Evolutionary conservation across 2,888 invertebrate species (phyloP), one percentile per base, ranked within the genome.

Genomic region (Athrips mouffetella): DNA sequence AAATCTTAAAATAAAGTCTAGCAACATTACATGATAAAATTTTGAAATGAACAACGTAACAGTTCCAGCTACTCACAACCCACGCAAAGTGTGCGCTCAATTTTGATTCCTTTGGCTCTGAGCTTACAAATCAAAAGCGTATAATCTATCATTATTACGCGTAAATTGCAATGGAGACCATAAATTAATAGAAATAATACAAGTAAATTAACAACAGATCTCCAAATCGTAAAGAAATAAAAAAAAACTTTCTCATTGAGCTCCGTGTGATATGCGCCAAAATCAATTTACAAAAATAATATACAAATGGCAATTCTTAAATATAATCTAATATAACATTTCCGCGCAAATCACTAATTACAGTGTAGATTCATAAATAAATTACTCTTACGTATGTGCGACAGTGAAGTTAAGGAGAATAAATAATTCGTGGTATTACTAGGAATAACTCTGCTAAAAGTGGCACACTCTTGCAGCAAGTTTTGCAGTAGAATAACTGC

Each of bases 31-130:
- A 67, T 66, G 70, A 80, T 83, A 82, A 78, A 82, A 76, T 85
- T 82, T 83, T 56, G 73, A 73, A 79, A 73, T 70, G 72, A 78
- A 74, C 65, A 84, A 81, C 77, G 75, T 67, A 80, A 79, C 71
- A 75, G 70, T 50, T 63, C 65, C 62, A 51, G 68, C 71, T 75
- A 76, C 65, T 80, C 80, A 82, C 81, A 84, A 83, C 83, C 80
- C 57, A 68, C 65, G 67, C 67, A 64, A 57, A 49, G 54, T 50
- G 56, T 60, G 71, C 67, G 65, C 67, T 60, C 63, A 65, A 76
- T 76, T 77, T 80, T 75, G 74, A 73, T 79, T 70, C 71, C 76
- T 78, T 80, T 80, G 78, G 81, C 81, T 80, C 76, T 58, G 60
- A 64, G 59, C 57, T 62, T 60, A 59, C 58, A 51, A 18, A 30